Base-by-base conservation (phyloP, 2,888 invertebrate species). In the Elysia crispata region DNA sequence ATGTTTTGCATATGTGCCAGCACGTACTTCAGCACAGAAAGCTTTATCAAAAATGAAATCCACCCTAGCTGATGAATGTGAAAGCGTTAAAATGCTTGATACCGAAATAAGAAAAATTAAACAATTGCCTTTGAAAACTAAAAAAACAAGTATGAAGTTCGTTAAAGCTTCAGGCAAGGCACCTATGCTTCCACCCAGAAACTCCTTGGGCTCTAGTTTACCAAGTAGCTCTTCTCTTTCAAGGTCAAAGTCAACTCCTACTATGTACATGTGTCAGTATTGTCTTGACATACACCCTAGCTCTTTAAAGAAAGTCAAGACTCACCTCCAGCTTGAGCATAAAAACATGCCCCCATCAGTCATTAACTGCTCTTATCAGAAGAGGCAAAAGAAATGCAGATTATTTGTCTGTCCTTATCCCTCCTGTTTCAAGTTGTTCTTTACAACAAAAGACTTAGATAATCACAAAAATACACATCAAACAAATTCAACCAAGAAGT, bases 391-490 rank as follows among this genome's bases (percentile, higher is more conserved):
- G n/a, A 70, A 15, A 18, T 74, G 79, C 62, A 33, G 28, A 0
- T 79, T 73, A 41, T 74, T 50, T 74, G 23, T 79, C 18, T 79
- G 79, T 50, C 72, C 79, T 1, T 33, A 30, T 62, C 41, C 73
- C 30, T 20, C 41, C 30, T 67, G 76, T 60, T 49, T 18, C 57
- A 70, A 70, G 33, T 50, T 76, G 64, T 76, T 57, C 30, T 25
- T 18, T 30, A 28, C 69, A 49, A 77, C 82, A 67, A 81, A 85
- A 60, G 85, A 86, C 54, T 67, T 76, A 28, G 57, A 67, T 30
- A 60, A 82, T n/a, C 81, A 84, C 30, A 86, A 85, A 72, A 85
- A 85, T 49, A 72, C 85, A 23, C 85, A 86, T 60, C 74, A 85
- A 54, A 85, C 85, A 0, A 81, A 82, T 41, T 77, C 80, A 25